Percentiles rank a stretch among this genome's conserved stretches.
Evolutionary conservation across 2,888 invertebrate genomes (phyloP).

Genomic region (Anthrax anthrax): DNA sequence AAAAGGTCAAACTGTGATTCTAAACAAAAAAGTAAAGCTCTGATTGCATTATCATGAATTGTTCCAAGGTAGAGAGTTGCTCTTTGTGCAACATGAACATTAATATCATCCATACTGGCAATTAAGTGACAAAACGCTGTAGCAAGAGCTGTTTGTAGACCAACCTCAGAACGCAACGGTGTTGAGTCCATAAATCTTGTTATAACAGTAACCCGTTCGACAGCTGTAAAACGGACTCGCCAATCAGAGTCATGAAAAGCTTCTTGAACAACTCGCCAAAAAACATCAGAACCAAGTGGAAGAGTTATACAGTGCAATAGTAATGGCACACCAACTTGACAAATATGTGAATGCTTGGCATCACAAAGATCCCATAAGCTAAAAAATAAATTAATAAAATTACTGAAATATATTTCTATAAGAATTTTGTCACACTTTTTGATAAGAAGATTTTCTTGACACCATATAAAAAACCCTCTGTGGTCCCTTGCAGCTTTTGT

Average conservation of each 20-base stretch:
- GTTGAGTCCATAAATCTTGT: slow-evolving; percentile 87
- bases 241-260: slow-evolving; percentile 86
- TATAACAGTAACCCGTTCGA: slow-evolving; percentile 86
- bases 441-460: slow-evolving; percentile 86
- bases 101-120: slow-evolving; percentile 89
- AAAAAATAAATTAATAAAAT: neutral
- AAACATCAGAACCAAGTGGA: slow-evolving; percentile 85
- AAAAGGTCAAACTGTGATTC: slow-evolving; percentile 98
- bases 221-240: slow-evolving; percentile 82
- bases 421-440: slow-evolving; percentile 50
- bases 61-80: slow-evolving; percentile 86
- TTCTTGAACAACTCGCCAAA: slow-evolving; percentile 90
- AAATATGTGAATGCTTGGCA: slow-evolving; percentile 86
- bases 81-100: slow-evolving; percentile 88
- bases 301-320: slow-evolving; percentile 89
- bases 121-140: slow-evolving; percentile 95
- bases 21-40: slow-evolving; percentile 82
- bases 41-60: slow-evolving; percentile 74
- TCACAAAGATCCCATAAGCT: slow-evolving; percentile 89
- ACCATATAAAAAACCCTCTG: slow-evolving; percentile 86
- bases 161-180: slow-evolving; percentile 65
- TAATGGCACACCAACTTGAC: slow-evolving; percentile 82
- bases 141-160: slow-evolving; percentile 83
- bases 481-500: slow-evolving; percentile 76
- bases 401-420: neutral